A percentile compares a stretch with the other conserved stretches of the same genome.
These are phyloP conservation scores for Misgurnus anguillicaudatus DNA, from an alignment of 2,113 vertebrate species.

Conservation along the genomic window DNA sequence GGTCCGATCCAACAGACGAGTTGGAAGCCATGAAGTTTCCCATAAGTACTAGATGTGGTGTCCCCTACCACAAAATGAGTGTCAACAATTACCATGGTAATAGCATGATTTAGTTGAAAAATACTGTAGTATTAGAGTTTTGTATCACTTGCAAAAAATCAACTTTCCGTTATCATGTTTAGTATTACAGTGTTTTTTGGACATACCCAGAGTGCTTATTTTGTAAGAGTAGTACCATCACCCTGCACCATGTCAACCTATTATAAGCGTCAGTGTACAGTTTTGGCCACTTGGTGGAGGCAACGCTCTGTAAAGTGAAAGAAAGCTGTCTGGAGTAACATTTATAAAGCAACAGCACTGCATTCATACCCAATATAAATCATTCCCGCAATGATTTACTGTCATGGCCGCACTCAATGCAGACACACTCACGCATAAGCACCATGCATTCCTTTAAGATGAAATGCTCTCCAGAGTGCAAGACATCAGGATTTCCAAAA, in stretches of 20 bases:
- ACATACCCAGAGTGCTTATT: too few relatives aligned
- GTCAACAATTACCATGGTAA: too few relatives aligned
- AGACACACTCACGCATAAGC: conserved; percentile 12
- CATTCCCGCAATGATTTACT: neutral
- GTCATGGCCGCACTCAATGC: neutral
- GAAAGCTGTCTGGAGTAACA: neutral
- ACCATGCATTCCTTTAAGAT: conserved; percentile 16
- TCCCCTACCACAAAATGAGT: too few relatives aligned
- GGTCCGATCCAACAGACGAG: too few relatives aligned
- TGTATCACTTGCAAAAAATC: too few relatives aligned
- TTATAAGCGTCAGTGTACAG: neutral
- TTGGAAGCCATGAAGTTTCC: too few relatives aligned
- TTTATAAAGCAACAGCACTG: neutral
- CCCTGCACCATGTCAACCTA: neutral
- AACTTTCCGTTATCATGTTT: too few relatives aligned
- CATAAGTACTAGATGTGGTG: too few relatives aligned
- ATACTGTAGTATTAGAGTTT: too few relatives aligned
- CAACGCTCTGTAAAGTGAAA: conserved; percentile 29
- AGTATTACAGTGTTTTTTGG: too few relatives aligned
- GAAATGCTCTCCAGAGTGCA: conserved; percentile 24
- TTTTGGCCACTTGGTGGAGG: conserved; percentile 44
- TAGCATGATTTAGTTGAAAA: too few relatives aligned
- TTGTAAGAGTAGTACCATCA: too few relatives aligned
- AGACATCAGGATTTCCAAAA: conserved; percentile 49
- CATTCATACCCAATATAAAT: neutral